Percentiles rank a stretch among this genome's conserved stretches.
These are phyloP conservation scores for Hipposideros larvatus DNA, from an alignment of 2,797 vertebrate species.

Conservation along the genomic window DNA sequence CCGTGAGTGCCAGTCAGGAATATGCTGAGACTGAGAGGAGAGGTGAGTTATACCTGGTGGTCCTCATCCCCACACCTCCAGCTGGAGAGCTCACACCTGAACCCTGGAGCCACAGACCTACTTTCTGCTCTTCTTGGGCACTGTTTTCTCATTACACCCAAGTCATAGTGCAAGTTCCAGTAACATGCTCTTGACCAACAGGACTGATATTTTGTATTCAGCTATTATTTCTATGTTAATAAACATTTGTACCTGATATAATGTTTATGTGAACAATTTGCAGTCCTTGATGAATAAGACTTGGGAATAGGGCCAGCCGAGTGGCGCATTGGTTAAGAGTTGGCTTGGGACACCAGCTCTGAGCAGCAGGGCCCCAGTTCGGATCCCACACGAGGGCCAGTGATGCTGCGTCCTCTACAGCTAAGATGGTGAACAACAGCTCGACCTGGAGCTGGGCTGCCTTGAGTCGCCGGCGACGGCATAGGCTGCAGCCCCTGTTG, in stretches of 20 bases:
- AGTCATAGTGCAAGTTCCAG: background rate
- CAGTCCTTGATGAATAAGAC: background rate
- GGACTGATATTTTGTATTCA: background rate
- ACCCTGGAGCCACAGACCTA: background rate
- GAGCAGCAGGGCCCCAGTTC: too few relatives aligned
- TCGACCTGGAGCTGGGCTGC: too few relatives aligned
- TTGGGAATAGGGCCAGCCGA: background rate
- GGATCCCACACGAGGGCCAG: too few relatives aligned
- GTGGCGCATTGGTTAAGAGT: too few relatives aligned
- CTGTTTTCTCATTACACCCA: background rate
- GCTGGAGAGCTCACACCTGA: background rate
- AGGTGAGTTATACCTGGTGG: accelerated
- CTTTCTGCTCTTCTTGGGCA: background rate
- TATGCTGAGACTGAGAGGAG: background rate
- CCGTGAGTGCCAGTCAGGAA: background rate
- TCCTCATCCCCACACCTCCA: too few relatives aligned
- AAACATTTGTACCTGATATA: background rate
- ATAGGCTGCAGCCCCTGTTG: too few relatives aligned
- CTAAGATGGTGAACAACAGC: too few relatives aligned
- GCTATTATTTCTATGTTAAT: background rate
- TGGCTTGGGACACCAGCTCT: too few relatives aligned
- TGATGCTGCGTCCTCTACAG: too few relatives aligned
- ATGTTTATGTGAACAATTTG: background rate
- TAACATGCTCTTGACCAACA: background rate
- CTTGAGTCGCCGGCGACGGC: too few relatives aligned